Percentiles rank a stretch among this genome's conserved stretches.
Evolutionary conservation across 2,888 invertebrate species (phyloP).

Genomic region (Troides helena): DNA sequence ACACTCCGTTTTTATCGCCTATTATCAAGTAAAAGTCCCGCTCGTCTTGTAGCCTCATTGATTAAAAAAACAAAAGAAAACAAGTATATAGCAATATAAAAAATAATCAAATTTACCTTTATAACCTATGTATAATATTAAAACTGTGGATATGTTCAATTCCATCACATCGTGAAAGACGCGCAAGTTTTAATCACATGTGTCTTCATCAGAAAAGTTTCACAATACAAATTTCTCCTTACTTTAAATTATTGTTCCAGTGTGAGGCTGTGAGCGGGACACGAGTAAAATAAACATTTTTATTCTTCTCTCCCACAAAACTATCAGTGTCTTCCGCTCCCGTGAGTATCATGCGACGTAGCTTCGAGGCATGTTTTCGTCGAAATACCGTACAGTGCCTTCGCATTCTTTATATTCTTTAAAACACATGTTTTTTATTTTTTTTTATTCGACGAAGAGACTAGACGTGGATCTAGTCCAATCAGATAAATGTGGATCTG

Average conservation of each 20-base stretch:
- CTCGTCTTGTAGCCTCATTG: too few species aligned
- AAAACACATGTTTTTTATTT: too few species aligned
- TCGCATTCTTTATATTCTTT: not conserved
- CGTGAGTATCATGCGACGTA: conserved; percentile 14
- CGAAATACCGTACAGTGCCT: not conserved
- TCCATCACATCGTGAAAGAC: not conserved
- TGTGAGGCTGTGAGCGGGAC: not conserved
- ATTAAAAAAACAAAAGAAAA: not conserved
- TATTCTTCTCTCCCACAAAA: conserved; percentile 13
- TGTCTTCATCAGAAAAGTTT: conserved; percentile 12
- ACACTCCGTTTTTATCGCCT: too few species aligned
- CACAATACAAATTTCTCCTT: conserved; percentile 23
- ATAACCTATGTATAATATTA: not conserved
- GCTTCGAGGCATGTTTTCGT: conserved; percentile 3
- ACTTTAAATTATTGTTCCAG: conserved; percentile 18
- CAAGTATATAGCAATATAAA: not conserved
- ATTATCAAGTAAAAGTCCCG: too few species aligned
- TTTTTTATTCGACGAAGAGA: too few species aligned
- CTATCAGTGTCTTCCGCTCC: conserved; percentile 21
- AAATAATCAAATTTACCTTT: not conserved
- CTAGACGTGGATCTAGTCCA: too few species aligned
- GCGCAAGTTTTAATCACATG: conserved; percentile 13
- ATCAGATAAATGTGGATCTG: too few species aligned
- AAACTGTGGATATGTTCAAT: not conserved
- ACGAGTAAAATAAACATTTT: conserved; percentile 15